Evolutionary conservation across 2,888 invertebrate genomes (phyloP).

Genomic region (Nasonovia ribisnigri): DNA sequence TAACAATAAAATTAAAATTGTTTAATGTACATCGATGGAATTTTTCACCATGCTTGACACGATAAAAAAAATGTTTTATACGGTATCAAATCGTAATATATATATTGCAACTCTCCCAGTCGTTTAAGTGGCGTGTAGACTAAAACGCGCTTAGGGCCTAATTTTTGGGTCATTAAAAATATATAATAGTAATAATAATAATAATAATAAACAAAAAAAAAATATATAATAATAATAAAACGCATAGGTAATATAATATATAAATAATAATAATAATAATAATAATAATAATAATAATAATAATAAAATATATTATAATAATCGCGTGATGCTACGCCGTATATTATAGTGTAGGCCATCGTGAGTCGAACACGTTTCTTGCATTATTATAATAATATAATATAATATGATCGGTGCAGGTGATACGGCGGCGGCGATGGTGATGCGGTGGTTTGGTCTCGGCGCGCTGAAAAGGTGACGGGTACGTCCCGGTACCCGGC

Average conservation of each 20-base stretch:
- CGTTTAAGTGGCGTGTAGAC: constrained; percentile 41
- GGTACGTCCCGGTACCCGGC: neutral
- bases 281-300: neutral
- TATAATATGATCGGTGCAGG: neutral
- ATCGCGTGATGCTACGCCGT: neutral
- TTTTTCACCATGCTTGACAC: neutral
- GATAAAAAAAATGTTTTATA: constrained; percentile 22
- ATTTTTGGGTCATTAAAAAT: constrained; percentile 21
- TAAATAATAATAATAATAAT: constrained; percentile 26
- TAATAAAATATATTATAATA: neutral
- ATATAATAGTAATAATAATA: constrained; percentile 36
- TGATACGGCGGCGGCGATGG: neutral
- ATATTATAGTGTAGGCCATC: neutral
- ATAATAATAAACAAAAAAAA: constrained; percentile 27
- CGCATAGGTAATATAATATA: neutral
- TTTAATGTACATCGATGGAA: neutral
- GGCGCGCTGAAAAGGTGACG: neutral
- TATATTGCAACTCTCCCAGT: constrained; percentile 62
- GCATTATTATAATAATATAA: neutral
- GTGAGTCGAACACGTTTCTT: neutral
- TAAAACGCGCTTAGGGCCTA: constrained; percentile 41
- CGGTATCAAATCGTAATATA: neutral
- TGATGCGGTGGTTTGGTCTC: neutral
- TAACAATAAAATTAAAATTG: neutral
- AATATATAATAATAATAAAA: constrained; percentile 12